These are phyloP conservation scores for Sebastes oblongus DNA, from an alignment of 2,797 vertebrate species.

Conservation along the genomic window DNA sequence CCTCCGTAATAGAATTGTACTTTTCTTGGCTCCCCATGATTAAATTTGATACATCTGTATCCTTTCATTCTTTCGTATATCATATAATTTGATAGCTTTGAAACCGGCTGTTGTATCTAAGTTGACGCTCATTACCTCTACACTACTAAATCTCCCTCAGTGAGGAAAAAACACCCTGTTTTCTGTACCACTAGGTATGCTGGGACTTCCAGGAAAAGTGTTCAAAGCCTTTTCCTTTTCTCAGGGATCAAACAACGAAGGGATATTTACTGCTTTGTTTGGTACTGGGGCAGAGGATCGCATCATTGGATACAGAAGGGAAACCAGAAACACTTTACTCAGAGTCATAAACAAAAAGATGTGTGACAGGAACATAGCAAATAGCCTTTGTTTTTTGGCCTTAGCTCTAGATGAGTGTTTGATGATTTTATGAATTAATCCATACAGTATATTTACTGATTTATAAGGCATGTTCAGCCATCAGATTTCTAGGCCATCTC, in stretches of 20 bases:
- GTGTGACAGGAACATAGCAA: neutral
- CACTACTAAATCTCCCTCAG: constrained; percentile 19
- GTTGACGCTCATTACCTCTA: neutral
- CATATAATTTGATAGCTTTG: neutral
- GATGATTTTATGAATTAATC: neutral
- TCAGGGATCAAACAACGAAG: constrained; percentile 72
- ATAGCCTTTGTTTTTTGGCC: neutral
- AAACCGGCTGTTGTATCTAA: neutral
- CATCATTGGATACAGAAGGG: constrained; percentile 32
- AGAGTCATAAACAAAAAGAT: neutral
- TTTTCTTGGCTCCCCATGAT: neutral
- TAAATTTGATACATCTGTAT: neutral
- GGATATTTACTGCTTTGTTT: constrained; percentile 81
- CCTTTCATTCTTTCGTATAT: neutral
- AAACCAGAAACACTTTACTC: constrained; percentile 25
- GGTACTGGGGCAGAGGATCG: constrained; percentile 52
- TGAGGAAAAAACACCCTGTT: constrained; percentile 65
- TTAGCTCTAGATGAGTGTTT: neutral
- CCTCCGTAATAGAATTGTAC: neutral
- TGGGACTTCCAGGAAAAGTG: constrained; percentile 67
- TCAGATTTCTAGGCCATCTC: neutral
- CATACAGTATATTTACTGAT: neutral
- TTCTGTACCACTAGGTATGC: constrained; percentile 35
- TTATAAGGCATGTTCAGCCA: neutral
- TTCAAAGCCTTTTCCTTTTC: constrained; percentile 78